Base-by-base conservation (phyloP, 2,888 invertebrate species). In the Spialia ferax region DNA sequence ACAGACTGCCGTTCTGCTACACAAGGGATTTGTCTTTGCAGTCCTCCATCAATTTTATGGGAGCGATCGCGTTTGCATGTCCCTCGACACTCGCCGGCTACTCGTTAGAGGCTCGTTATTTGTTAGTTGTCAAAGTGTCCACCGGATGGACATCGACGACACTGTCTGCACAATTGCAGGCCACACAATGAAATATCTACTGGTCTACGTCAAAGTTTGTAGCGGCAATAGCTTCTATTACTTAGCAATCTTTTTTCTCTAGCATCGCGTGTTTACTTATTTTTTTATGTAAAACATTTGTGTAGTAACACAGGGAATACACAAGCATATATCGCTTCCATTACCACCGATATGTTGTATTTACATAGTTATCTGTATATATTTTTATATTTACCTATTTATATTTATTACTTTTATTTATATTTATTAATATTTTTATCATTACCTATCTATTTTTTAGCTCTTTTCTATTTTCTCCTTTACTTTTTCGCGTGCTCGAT, bases 91-190 rank as follows among this genome's bases (percentile, higher is more conserved):
- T 82, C 86, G 91, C 88, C 92, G 89, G 89, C 84, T 81, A 83
- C 88, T 93, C 87, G 93, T 93, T 93, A 93, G 82, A 77, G 82
- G 77, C 80, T 87, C 87, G 89, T 91, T 89, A 89, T 91, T 91
- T 92, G 92, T 91, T 89, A 84, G 83, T 85, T 88, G 92, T 89
- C 90, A 85, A 70, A 73, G 80, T 84, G 79, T 83, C 79, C 64
- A 79, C 81, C 80, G 77, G 74, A 75, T 73, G 76, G 73, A 70
- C 78, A 69, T 60, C 76, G 79, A 74, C 73, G 7, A 11, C 20
- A 48, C 48, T 20, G 48, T 48, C 48, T 11, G 20, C 70, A 82
- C 84, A 84, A 86, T 86, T 85, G 88, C 80, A 81, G 79, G 69
- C 77, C 79, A 78, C 80, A 87, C 86, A 88, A 86, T 85, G 81